Percentiles rank a stretch among this genome's conserved stretches.
These are phyloP conservation scores for Petrosia ficiformis DNA, from an alignment of 37 sponge, comb jelly and placozoan genomes.

Conservation along the genomic window DNA sequence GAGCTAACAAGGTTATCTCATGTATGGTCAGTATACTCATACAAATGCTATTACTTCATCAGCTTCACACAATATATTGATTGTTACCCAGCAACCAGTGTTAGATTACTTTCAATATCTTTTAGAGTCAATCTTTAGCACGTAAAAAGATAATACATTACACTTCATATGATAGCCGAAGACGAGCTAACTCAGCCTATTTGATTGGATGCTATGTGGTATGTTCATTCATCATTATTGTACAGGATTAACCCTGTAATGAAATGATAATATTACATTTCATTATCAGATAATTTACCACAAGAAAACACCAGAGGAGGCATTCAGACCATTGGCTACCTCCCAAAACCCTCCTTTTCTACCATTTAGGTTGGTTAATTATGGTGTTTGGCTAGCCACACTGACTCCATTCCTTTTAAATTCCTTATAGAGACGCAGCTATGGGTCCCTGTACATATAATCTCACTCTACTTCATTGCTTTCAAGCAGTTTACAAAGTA, in stretches of 20 bases:
- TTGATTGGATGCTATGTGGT: conserved; percentile 90
- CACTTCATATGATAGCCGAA: conserved; percentile 84
- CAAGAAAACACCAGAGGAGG: conserved; percentile 54
- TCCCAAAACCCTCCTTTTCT: conserved; percentile 46
- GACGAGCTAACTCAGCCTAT: conserved; percentile 93
- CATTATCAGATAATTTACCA: conserved; percentile 75
- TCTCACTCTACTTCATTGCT: conserved; percentile 85
- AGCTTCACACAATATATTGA: too few species aligned
- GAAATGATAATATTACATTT: too few species aligned
- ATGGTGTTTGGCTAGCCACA: too few species aligned
- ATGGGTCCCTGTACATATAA: conserved; percentile 72
- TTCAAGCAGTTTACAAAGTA: conserved; percentile 84
- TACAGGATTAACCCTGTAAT: background rate
- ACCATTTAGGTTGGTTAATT: too few species aligned
- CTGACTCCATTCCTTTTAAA: too few species aligned
- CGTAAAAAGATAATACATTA: conserved; percentile 93
- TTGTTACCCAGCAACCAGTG: too few species aligned
- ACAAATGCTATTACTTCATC: too few species aligned
- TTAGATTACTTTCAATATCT: too few species aligned
- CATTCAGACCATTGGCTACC: conserved; percentile 6
- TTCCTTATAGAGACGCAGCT: conserved; percentile 96
- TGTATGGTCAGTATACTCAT: too few species aligned
- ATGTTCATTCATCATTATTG: too few species aligned
- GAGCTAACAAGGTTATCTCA: too few species aligned
- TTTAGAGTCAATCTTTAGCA: too few species aligned